Base-by-base conservation (phyloP, 2,797 vertebrate genomes). In the Sebastiscus tertius region DNA sequence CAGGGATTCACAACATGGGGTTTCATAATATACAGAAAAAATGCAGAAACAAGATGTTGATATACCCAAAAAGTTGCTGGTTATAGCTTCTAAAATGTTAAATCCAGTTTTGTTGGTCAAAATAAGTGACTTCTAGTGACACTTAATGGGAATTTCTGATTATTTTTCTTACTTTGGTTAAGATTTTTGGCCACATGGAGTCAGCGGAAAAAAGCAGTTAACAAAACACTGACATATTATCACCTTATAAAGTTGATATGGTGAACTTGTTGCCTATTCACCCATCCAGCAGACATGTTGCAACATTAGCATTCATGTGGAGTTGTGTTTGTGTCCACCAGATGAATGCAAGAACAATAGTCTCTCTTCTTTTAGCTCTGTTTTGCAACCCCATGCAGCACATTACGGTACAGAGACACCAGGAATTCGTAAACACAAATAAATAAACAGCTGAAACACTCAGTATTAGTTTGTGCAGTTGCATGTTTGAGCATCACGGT, bases 201-300 rank as follows among this genome's bases (percentile, higher is more conserved):
- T 36, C 11, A 14, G 24, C 12, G 8, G 27, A 49, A 49, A 49
- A 49, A 61, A 31, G 39, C 27, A 16, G 39, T 22, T 4, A 56
- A 59, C 5, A 54, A 11, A 54, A n/a, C 22, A 49, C 7, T 20
- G 27, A 62, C 18, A 65, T 22, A 11, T 39, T 39, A 42, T 22
- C 3, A 58, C 52, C 20, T 54, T 1, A 18, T 56, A 10, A 69
- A 36, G 31, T 26, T 11, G 10, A n/a, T 33, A 33, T 33, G 54
- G 22, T 7, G 6, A 42, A 42, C 33, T 7, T 54, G 11, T 36
- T 34, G 3, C 63, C 27, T n/a, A 27, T 49, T 66, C 26, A 33
- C 1, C 1, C 13, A 55, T 16, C 10, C n/a, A 24, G n/a, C 24
- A 27, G 24, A 3, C 22, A 26, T 1, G 4, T 4, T 1, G 3